These are phyloP conservation scores for Phoxinus dragarum DNA, from an alignment of 2,797 vertebrate genomes.

Conservation along the genomic window DNA sequence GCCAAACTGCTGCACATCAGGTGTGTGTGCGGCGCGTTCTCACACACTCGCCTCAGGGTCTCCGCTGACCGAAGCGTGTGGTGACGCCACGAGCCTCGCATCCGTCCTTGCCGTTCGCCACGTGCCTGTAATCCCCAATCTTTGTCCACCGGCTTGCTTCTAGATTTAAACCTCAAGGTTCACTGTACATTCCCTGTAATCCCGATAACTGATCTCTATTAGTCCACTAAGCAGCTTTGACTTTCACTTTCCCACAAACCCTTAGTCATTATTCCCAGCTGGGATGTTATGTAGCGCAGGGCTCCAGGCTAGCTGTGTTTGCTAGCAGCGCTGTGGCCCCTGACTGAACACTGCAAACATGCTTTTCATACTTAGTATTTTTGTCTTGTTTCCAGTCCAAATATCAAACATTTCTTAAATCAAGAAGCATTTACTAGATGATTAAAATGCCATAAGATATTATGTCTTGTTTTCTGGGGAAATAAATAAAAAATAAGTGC, in stretches of 20 bases:
- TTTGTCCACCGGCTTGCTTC: constrained; percentile 54
- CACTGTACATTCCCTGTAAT: constrained; percentile 57
- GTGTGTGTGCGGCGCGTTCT: constrained; percentile 67
- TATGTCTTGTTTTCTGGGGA: too few relatives aligned
- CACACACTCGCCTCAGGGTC: too few relatives aligned
- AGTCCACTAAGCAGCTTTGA: constrained; percentile 65
- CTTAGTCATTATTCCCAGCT: neutral
- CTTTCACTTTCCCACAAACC: constrained; percentile 19
- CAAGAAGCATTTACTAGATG: too few relatives aligned
- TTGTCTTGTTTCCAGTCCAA: too few relatives aligned
- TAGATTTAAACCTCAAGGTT: constrained; percentile 51
- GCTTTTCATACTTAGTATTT: too few relatives aligned
- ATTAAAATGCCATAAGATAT: too few relatives aligned
- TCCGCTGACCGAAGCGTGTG: neutral
- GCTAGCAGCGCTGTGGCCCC: too few relatives aligned
- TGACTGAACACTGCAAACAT: too few relatives aligned
- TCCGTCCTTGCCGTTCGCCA: constrained; percentile 11
- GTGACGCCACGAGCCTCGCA: neutral
- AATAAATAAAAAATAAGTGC: too few relatives aligned
- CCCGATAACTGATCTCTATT: constrained; percentile 74
- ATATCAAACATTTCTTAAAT: too few relatives aligned
- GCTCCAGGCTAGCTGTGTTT: too few relatives aligned
- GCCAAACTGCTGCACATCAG: constrained; percentile 94
- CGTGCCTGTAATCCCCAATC: constrained; percentile 43
- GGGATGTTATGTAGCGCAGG: neutral